phyloP scores from a whole-genome alignment of 2,113 vertebrate species.

The Phrynosoma blainvillii region DNA sequence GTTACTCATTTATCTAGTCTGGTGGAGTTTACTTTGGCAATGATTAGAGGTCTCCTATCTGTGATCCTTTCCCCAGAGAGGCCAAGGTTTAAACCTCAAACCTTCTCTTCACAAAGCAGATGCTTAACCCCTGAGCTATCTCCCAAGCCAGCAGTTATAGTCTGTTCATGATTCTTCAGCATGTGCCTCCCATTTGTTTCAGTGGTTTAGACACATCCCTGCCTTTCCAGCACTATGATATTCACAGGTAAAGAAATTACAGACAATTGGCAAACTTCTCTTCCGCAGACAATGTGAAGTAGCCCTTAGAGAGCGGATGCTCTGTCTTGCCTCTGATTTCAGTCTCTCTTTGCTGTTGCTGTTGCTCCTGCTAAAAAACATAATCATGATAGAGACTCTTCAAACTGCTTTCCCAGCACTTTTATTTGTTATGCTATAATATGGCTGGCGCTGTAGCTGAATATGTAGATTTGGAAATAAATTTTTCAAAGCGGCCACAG shows the following conservation, averaged over 20 bases:
- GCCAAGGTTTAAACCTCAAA: not conserved
- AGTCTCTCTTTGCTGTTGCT: not conserved
- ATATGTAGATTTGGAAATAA: slow-evolving; percentile 70
- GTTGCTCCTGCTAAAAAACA: not conserved
- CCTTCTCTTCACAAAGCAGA: not conserved
- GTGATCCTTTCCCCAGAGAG: too few relatives aligned
- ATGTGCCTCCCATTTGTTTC: not conserved
- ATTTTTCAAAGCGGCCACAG: slow-evolving; percentile 62
- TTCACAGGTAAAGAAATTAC: not conserved
- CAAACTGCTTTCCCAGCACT: slow-evolving; percentile 59
- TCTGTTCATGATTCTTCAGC: not conserved
- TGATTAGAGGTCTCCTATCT: not conserved
- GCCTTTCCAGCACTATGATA: not conserved
- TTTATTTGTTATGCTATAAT: slow-evolving; percentile 65
- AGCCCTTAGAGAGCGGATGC: not conserved
- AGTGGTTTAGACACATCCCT: not conserved
- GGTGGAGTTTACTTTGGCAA: not conserved
- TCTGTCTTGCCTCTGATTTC: not conserved
- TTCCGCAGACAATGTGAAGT: not conserved
- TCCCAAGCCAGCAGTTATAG: too few relatives aligned
- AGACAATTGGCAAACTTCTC: not conserved
- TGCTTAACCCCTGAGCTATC: not conserved
- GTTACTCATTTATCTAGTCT: not conserved
- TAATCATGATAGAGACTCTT: slow-evolving; percentile 40
- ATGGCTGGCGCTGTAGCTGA: slow-evolving; percentile 54